Evolutionary conservation across 2,797 vertebrate species (phyloP), one percentile per base, ranked within the genome.

Genomic region (Hyperoplus lanceolatus): DNA sequence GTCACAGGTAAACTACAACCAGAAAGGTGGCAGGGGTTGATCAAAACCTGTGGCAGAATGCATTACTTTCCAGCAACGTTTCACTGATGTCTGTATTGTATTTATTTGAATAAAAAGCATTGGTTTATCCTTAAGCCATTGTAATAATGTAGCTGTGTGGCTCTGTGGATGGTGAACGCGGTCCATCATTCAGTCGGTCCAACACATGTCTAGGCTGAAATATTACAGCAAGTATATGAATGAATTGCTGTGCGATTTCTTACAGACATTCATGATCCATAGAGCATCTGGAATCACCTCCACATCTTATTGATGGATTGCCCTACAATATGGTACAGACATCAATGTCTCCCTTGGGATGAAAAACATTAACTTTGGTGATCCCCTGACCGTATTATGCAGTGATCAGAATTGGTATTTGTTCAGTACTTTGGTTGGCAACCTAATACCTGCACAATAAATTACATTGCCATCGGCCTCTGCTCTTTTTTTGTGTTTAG

Each of bases 1-100:
- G 18, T 70, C 58, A 63, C 18, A 51, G 57, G 39, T 56, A 18
- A 64, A 41, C 29, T 45, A 10, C 15, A 70, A 59, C 11, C 6
- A 39, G 8, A 9, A 14, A 56, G 4, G 15, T 39, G 38, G 53
- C 10, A 38, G 11, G 2, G 2, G 46, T 15, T 13, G 13, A 60
- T 54, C 41, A 15, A 54, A 48, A 59, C 43, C 39, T 55, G 46
- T 11, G 63, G 59, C 39, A 65, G 16, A 41, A 50, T n/a, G 10
- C 42, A 39, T 46, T 6, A 39, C 36, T 38, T 48, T 8, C 43
- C 46, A 50, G 41, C 3, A 29, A 38, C 10, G 6, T 43, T 12
- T 38, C n/a, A 51, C 8, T 21, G 4, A 51, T 51, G 16, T 51
- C 16, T 51, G 16, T 9, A 53, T n/a, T 51, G 39, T 6, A 38